A percentile compares a stretch with the other conserved stretches of the same genome.
Conservation (phyloP, 2,888 invertebrate genomes). For the Pheosia gnoma region DNA sequence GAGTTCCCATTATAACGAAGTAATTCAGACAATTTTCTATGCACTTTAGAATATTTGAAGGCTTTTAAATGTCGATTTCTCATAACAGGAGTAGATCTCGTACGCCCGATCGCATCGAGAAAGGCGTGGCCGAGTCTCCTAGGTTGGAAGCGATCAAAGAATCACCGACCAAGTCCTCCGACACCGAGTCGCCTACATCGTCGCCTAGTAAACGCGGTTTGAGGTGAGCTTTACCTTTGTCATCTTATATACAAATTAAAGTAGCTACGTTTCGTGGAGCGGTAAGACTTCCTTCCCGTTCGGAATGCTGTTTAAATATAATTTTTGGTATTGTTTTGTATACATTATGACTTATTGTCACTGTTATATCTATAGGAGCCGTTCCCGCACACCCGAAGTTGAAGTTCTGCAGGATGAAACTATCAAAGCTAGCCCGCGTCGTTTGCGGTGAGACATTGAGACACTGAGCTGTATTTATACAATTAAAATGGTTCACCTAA, state of each 20-base stretch:
- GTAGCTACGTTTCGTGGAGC: too few species aligned
- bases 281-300: too few species aligned
- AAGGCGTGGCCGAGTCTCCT: conserved; percentile 52
- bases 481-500: too few species aligned
- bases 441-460: conserved; percentile 43
- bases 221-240: conserved; percentile 40
- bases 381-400: conserved; percentile 68
- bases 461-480: not conserved
- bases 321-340: too few species aligned
- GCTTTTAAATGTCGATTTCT: not conserved
- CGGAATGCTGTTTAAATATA: too few species aligned
- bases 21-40: too few species aligned
- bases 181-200: conserved; percentile 39
- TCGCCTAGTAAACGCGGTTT: conserved; percentile 47
- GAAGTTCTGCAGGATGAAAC: conserved; percentile 48
- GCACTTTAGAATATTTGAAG: too few species aligned
- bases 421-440: conserved; percentile 53
- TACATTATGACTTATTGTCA: not conserved
- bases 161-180: conserved; percentile 54
- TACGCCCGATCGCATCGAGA: conserved; percentile 64
- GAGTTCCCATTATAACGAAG: too few species aligned
- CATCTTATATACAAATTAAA: too few species aligned
- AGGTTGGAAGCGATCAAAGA: conserved; percentile 64
- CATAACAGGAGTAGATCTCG: conserved; percentile 60
- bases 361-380: conserved; percentile 48